These are phyloP conservation scores for Chinchilla lanigera DNA, from an alignment of 2,113 vertebrate genomes.

Conservation along the genomic window DNA sequence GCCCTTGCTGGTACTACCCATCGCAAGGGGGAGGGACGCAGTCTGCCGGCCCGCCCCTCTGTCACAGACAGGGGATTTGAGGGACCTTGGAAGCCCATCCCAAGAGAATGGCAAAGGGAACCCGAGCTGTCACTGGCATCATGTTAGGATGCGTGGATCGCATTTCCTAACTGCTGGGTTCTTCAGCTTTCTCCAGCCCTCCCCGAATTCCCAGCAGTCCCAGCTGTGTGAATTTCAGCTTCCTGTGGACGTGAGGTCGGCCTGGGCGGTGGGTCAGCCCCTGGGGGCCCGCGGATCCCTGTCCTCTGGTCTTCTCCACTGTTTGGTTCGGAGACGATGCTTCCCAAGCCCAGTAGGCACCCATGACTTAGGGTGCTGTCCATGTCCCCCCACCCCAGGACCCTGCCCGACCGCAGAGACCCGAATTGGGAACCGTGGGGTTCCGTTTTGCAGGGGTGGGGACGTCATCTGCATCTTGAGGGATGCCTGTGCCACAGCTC, in stretches of 20 bases:
- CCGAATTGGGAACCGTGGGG: conserved; percentile 72
- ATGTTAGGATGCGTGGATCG: background rate
- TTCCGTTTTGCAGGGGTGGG: conserved; percentile 71
- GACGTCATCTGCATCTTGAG: conserved; percentile 44
- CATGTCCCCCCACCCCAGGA: background rate
- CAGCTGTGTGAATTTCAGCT: background rate
- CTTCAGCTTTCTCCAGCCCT: background rate
- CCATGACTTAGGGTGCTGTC: conserved; percentile 74
- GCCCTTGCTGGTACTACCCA: background rate
- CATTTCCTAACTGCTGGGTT: background rate
- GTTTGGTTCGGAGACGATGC: conserved; percentile 59
- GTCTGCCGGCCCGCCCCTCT: accelerated
- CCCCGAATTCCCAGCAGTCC: background rate
- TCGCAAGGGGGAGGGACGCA: background rate
- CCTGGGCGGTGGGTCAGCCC: background rate
- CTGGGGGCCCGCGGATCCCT: background rate
- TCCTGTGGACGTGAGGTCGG: background rate
- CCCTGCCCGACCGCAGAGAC: conserved; percentile 38
- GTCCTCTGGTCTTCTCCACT: background rate
- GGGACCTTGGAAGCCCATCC: background rate
- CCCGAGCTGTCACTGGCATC: background rate
- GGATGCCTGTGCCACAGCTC: conserved; percentile 2
- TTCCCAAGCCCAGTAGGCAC: conserved; percentile 80
- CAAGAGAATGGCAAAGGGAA: background rate
- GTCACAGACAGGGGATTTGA: background rate